phyloP scores from a whole-genome alignment of 2,113 vertebrate genomes.

The Holacanthus passer region DNA sequence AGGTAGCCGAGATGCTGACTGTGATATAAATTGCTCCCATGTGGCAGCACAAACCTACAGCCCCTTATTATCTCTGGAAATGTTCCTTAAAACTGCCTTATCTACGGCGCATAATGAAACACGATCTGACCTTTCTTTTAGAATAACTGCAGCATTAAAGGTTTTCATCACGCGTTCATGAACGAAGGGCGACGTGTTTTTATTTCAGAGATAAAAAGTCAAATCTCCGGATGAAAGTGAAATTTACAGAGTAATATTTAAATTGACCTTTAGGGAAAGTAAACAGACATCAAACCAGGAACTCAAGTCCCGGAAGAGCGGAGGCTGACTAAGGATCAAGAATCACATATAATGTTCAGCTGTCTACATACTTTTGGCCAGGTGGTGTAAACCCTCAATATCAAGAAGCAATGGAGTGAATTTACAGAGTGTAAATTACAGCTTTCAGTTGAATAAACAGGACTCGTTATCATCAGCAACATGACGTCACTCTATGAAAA shows the following conservation, averaged over 20 bases:
- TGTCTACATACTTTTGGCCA: neutral
- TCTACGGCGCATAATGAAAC: constrained; percentile 7
- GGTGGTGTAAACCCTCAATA: no score
- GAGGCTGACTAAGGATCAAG: neutral
- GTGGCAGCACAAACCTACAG: constrained; percentile 27
- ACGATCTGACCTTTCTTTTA: neutral
- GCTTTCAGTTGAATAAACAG: neutral
- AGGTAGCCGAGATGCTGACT: constrained; percentile 35
- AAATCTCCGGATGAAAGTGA: neutral
- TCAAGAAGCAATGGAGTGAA: neutral
- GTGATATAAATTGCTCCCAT: constrained; percentile 35
- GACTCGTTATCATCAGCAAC: neutral
- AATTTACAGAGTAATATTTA: neutral
- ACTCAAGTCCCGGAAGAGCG: neutral
- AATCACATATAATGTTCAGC: neutral
- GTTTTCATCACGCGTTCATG: neutral
- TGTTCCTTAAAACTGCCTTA: constrained; percentile 12
- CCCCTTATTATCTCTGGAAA: constrained; percentile 23
- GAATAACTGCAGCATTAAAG: neutral
- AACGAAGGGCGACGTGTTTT: neutral
- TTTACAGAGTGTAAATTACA: neutral
- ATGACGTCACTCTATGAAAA: constrained; percentile 2
- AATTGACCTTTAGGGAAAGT: neutral
- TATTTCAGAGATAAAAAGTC: constrained; percentile 1
- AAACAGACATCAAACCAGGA: constrained; percentile 22